Base-by-base conservation (phyloP, 1,140 invertebrate genomes). In the Drosophila hydei region DNA sequence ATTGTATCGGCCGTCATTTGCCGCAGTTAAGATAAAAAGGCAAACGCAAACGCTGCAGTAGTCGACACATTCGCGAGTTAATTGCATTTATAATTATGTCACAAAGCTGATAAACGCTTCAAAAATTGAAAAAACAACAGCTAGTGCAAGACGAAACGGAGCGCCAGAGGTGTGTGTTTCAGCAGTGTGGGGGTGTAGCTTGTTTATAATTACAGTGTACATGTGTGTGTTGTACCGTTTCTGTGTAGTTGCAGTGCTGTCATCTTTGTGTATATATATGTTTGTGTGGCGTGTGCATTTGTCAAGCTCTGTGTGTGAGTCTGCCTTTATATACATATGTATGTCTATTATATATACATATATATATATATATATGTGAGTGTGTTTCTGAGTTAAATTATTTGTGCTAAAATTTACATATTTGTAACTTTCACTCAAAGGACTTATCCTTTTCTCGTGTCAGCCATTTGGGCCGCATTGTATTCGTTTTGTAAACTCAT, bases 401-500 rank as follows among this genome's bases (percentile, higher is more conserved):
- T 69, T 48, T 62, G 42, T 64, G 38, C 19, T 64, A 42, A 42
- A 65, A 71, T 79, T 64, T 77, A 40, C 58, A 56, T 77, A 73
- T 77, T 25, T 38, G 30, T 14, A 14, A 21, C 43, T 56, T n/a
- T 25, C 43, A 45, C 27, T 45, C 23, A 27, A 79, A 70, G 61
- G 59, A 76, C 36, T 64, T 68, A 38, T 19, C 33, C 19, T 38
- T 62, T 65, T 43, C 68, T 38, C 68, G 42, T 54, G 60, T 12
- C 56, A 71, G 59, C 8, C 60, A 27, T 51, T 65, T 59, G 11
- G 51, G 16, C 14, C 50, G 5, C 52, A 47, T 30, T 72, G 54
- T 63, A 59, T 69, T 42, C 40, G 54, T 54, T 70, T 55, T 71
- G 48, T 77, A 73, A 72, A 71, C 72, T 62, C 67, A 79, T 72